These are phyloP conservation scores for Phalera bucephala DNA, from an alignment of 2,888 invertebrate genomes.

Conservation along the genomic window DNA sequence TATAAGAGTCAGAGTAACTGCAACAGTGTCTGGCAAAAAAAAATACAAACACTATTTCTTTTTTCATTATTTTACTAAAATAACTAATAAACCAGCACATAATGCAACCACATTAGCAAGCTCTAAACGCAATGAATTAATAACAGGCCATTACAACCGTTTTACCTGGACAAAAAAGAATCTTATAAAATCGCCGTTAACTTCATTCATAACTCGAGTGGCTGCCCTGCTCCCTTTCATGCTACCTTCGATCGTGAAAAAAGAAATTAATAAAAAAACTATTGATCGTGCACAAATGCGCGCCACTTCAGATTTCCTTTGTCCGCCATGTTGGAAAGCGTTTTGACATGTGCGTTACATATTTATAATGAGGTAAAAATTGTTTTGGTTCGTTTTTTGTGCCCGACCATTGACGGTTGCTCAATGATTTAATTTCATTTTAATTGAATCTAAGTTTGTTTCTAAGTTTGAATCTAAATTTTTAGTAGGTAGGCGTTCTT, in stretches of 20 bases:
- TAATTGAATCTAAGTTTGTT: too few relatives aligned
- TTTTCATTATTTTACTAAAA: too few relatives aligned
- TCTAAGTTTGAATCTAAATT: too few relatives aligned
- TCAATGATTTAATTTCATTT: too few relatives aligned
- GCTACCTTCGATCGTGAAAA: constrained; percentile 71
- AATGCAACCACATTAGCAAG: constrained; percentile 28
- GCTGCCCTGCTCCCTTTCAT: constrained; percentile 76
- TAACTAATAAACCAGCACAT: not conserved
- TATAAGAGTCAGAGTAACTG: too few relatives aligned
- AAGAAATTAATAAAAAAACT: constrained; percentile 69
- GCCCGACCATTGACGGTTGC: too few relatives aligned
- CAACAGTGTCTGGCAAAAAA: too few relatives aligned
- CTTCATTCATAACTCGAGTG: constrained; percentile 74
- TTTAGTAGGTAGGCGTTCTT: too few relatives aligned
- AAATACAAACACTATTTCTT: too few relatives aligned
- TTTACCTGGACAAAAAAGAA: constrained; percentile 62
- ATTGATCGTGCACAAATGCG: constrained; percentile 74
- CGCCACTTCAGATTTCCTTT: constrained; percentile 73
- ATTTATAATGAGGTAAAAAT: constrained; percentile 34
- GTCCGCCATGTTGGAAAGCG: constrained; percentile 77
- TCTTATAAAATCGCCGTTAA: constrained; percentile 70
- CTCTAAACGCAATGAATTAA: constrained; percentile 55
- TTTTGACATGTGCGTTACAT: constrained; percentile 63
- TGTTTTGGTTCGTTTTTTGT: not conserved
- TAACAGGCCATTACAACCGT: constrained; percentile 66